phyloP scores from a whole-genome alignment of 2,113 vertebrate species.

The Callopanchax toddi region DNA sequence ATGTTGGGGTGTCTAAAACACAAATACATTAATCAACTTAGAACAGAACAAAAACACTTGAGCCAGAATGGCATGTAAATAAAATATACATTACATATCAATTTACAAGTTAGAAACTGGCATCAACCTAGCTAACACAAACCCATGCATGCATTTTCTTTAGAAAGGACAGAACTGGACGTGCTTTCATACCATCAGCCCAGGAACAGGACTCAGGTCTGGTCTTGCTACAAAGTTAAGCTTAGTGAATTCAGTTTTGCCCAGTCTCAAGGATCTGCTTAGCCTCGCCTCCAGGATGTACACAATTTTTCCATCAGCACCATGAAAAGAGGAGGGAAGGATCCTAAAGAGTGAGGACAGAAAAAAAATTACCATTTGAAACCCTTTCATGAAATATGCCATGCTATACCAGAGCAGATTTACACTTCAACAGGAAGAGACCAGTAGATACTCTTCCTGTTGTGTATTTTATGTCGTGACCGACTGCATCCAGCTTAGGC shows the following conservation, averaged over 20 bases:
- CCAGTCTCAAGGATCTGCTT: constrained; percentile 67
- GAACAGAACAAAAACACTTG: too few relatives aligned
- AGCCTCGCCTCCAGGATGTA: constrained; percentile 70
- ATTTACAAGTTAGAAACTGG: too few relatives aligned
- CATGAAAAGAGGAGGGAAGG: constrained; percentile 68
- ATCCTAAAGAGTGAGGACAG: constrained; percentile 42
- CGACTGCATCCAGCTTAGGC: too few relatives aligned
- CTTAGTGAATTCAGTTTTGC: constrained; percentile 47
- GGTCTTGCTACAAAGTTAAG: constrained; percentile 62
- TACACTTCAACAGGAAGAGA: too few relatives aligned
- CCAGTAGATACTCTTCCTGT: too few relatives aligned
- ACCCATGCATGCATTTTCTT: too few relatives aligned
- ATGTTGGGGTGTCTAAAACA: constrained; percentile 67
- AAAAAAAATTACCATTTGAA: too few relatives aligned
- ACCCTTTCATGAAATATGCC: too few relatives aligned
- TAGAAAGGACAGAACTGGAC: neutral
- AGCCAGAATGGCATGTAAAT: too few relatives aligned
- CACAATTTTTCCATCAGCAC: constrained; percentile 61
- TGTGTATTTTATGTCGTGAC: too few relatives aligned
- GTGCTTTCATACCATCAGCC: constrained; percentile 58
- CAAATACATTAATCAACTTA: neutral
- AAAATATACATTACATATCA: too few relatives aligned
- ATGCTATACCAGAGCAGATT: too few relatives aligned
- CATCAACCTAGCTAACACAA: neutral
- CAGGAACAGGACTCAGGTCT: neutral